Evolutionary conservation across 2,797 vertebrate genomes (phyloP), one percentile per base, ranked within the genome.

Genomic region (Allobates femoralis): DNA sequence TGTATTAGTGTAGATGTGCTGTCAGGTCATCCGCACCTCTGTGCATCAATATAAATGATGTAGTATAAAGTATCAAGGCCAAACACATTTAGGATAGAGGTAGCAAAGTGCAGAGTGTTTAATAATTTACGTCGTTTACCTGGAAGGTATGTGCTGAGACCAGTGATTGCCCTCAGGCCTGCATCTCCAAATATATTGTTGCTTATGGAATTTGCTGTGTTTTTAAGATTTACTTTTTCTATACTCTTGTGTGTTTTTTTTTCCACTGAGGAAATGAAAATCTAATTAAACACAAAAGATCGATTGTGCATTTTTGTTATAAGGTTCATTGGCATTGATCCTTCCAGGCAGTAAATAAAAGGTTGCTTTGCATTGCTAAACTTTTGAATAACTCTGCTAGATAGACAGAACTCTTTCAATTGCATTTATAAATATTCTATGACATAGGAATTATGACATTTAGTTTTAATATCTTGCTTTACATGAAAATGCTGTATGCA

Each of bases 221-320:
- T 23, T 79, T 41, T 23, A 51, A 30, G 76, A 60, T 60, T 37
- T 60, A 60, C 23, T 80, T 75, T 82, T 82, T 60, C 7, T 30
- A 8, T 82, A 46, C 56, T 46, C 30, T 46, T 77, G 74, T 83
- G 85, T 62, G n/a, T 32, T 26, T 74, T 74, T 74, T 74, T 41
- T 46, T 64, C 86, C 74, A 71, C 34, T 6, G 30, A 77, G 74
- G 30, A 58, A 87, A 83, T 30, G 26, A 87, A 87, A 87, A 71
- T 79, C 75, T 87, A 87, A 87, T 87, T 87, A 87, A 87, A 79
- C 62, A 79, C 51, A 50, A 83, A 83, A 83, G 86, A 83, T 87
- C 75, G 86, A 83, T 83, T 73, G 64, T 83, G 74, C 86, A 83
- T 83, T 83, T 87, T 87, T 73, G 73, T 87, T 87, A 83, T 87